Evolutionary conservation across 2,113 vertebrate genomes (phyloP), one percentile per base, ranked within the genome.

Genomic region (Silurus asotus): DNA sequence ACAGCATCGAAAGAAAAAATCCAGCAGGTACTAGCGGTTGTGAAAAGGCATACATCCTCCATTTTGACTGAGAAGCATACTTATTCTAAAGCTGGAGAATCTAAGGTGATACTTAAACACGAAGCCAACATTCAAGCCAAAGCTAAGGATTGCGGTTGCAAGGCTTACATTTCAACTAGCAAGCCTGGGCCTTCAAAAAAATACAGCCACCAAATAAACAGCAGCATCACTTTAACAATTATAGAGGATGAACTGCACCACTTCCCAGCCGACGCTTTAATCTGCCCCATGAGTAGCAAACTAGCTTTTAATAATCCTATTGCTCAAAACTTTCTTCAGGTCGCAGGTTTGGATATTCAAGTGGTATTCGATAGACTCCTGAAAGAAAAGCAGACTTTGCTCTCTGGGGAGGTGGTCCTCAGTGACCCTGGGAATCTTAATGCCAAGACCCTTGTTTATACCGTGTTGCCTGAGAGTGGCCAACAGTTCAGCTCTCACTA

Each of bases 61-160:
- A 90, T 92, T 87, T 28, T 65, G 6, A 80, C 19, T 1, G 84
- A 90, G 74, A 92, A 69, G 1, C 75, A 84, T 17, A 55, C 58
- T 20, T 93, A 90, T 62, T 25, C 59, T 49, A 89, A 91, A 81
- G 90, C 92, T 6, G 92, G 92, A 28, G 90, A 92, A 77, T 87
- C 90, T 5, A 90, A 87, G 72, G 86, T 89, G 28, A 87, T 93
- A 23, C 77, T 87, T 8, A 92, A 92, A 23, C 87, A 91, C 55
- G 69, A 86, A 56, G 88, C 72, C 49, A 51, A 77, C 0, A 65
- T 93, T 19, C 85, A 90, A 49, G 82, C 80, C 7, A 89, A 88
- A 74, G 90, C 88, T 3, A 89, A 86, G 62, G 85, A 69, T 8
- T 88, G 82, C 28, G 75, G 56, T 1, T 93, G 92, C 62, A 83